These are phyloP conservation scores for Cyprinella venusta DNA, from an alignment of 2,797 vertebrate species.

Conservation along the genomic window DNA sequence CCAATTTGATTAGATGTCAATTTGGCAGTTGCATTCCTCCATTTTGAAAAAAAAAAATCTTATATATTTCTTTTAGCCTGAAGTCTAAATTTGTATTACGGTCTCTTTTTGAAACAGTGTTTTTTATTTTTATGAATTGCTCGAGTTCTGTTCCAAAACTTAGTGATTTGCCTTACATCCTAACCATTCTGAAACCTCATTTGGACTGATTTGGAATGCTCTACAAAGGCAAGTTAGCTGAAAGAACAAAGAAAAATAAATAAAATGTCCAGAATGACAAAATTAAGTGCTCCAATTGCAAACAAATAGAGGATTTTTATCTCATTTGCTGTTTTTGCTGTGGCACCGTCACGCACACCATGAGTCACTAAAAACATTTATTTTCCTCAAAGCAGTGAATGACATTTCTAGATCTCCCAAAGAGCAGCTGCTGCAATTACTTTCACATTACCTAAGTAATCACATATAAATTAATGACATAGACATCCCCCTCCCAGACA, in stretches of 20 bases:
- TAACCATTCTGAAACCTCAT: not conserved
- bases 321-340: constrained; percentile 12
- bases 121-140: not conserved
- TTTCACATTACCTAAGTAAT: constrained; percentile 46
- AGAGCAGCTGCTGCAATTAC: constrained; percentile 38
- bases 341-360: not conserved
- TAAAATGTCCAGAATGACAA: not conserved
- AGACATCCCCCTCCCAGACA: not conserved
- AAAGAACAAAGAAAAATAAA: not conserved
- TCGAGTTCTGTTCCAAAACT: constrained; percentile 7
- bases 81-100: not conserved
- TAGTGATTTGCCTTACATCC: not conserved
- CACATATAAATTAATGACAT: constrained; percentile 28
- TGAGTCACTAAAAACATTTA: constrained; percentile 11
- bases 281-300: not conserved
- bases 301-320: constrained; percentile 7
- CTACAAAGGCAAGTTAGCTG: not conserved
- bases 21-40: constrained; percentile 1
- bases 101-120: not conserved
- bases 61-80: not conserved
- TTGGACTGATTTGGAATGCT: not conserved
- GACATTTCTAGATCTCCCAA: constrained; percentile 39
- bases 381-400: constrained; percentile 11
- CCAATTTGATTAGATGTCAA: not conserved
- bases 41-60: not conserved